These are phyloP conservation scores for Xestoiulus laeticollis DNA, from an alignment of 2,888 invertebrate species.

Conservation along the genomic window DNA sequence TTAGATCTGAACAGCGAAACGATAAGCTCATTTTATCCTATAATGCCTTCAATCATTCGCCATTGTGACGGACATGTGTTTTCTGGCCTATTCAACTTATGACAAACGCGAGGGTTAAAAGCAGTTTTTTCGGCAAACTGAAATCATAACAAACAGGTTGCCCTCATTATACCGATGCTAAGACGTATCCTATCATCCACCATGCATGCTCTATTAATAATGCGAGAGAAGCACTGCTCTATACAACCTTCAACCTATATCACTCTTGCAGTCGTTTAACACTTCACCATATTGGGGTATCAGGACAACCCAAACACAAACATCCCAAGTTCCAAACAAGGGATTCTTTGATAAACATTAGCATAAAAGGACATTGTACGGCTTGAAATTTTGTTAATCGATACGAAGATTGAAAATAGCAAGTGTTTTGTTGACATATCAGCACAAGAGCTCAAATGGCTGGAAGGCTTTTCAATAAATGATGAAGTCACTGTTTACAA, in stretches of 20 bases:
- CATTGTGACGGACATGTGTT: constrained; percentile 37
- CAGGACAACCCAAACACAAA: not conserved
- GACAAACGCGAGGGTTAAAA: constrained; percentile 25
- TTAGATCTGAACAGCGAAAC: not conserved
- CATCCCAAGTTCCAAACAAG: constrained; percentile 7
- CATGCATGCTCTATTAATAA: constrained; percentile 34
- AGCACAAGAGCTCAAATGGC: not conserved
- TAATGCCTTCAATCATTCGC: constrained; percentile 25
- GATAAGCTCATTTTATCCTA: constrained; percentile 13
- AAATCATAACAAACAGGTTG: constrained; percentile 37
- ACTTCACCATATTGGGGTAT: not conserved
- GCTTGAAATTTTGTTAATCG: not conserved
- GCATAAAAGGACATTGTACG: constrained; percentile 29
- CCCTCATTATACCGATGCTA: not conserved
- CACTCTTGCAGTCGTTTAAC: not conserved
- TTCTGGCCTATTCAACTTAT: not conserved
- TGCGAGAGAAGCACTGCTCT: not conserved
- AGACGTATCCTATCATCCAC: not conserved
- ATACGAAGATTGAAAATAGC: constrained; percentile 34
- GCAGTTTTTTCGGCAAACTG: constrained; percentile 3
- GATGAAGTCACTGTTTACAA: not conserved
- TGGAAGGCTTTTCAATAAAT: not conserved
- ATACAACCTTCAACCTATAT: constrained; percentile 4
- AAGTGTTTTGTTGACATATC: constrained; percentile 6
- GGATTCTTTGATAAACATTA: constrained; percentile 10